phyloP scores from a whole-genome alignment of 30 jellyfish, hydroid and myxozoan genomes.

The Pelagia noctiluca region DNA sequence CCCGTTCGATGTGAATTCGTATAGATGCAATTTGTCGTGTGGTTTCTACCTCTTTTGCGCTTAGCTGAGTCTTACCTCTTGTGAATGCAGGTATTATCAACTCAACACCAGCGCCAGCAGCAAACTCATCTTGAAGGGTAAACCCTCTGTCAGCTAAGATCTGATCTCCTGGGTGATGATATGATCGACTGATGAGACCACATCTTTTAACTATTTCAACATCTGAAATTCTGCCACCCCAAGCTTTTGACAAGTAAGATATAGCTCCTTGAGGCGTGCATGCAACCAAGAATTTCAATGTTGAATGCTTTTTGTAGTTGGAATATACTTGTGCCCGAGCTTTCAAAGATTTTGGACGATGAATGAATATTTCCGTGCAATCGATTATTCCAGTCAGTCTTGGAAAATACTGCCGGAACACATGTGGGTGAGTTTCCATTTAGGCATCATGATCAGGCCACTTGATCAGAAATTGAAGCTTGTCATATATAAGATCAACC shows the following conservation, averaged over 20 bases:
- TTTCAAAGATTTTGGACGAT: constrained; percentile 23
- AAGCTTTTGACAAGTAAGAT: constrained; percentile 10
- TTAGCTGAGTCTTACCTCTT: background rate
- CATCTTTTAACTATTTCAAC: constrained; percentile 8
- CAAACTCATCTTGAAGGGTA: constrained; percentile 21
- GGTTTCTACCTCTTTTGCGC: background rate
- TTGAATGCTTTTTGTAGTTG: no score
- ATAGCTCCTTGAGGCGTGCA: no score
- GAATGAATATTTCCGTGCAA: constrained; percentile 13
- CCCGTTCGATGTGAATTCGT: constrained; percentile 22
- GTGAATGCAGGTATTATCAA: constrained; percentile 16
- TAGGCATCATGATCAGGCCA: constrained; percentile 46
- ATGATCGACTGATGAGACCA: constrained; percentile 19
- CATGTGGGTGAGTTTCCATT: constrained; percentile 24
- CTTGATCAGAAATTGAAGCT: constrained; percentile 2
- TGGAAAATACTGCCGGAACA: constrained; percentile 24
- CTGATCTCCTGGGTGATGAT: constrained; percentile 45
- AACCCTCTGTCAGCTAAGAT: constrained; percentile 2
- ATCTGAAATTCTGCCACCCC: constrained; percentile 2
- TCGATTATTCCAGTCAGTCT: constrained; percentile 14
- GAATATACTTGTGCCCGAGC: constrained; percentile 33
- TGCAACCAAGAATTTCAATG: no score
- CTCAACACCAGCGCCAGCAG: constrained; percentile 11
- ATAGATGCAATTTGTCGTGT: constrained; percentile 13
- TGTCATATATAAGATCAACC: constrained; percentile 16